Evolutionary conservation across 2,888 invertebrate species (phyloP), one percentile per base, ranked within the genome.

Genomic region (Acanthosepion esculentum): DNA sequence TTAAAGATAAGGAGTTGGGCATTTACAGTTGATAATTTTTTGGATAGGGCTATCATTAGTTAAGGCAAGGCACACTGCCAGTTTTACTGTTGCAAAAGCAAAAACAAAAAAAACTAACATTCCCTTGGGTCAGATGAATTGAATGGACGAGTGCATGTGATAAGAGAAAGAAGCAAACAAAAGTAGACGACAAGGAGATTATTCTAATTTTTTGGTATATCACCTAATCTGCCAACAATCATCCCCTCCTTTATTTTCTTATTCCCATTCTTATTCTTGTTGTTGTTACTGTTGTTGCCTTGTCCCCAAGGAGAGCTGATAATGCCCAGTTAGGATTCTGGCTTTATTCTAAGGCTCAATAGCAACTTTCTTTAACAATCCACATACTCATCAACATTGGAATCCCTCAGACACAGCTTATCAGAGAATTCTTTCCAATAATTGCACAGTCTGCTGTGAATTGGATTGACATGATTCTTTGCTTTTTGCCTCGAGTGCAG

Each of bases 1-100:
- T 78, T 78, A 78, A 78, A n/a, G 78, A 78, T 78, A 78, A 78
- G 78, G 78, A 78, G 78, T 78, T 78, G 78, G n/a, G 78, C 78
- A 78, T 78, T 78, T 78, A 78, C 78, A 78, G 78, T 78, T 78
- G 78, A 78, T 78, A 78, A 78, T 78, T 78, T 78, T 78, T 33
- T n/a, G 78, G 78, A 78, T 78, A 78, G 78, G n/a, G n/a, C 78
- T 78, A 78, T 78, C 78, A 78, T 78, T 78, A 78, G 78, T n/a
- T 78, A 78, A 78, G 78, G 33, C 78, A 78, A 78, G n/a, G 78
- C n/a, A 78, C 10, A 78, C n/a, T 78, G 78, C n/a, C n/a, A 78
- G 78, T 78, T 78, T 41, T 78, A 78, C 78, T 78, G 78, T 78
- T 78, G n/a, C n/a, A 33, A 78, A 78, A 78, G 10, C n/a, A n/a